These are phyloP conservation scores for Oriolus oriolus DNA, from an alignment of 2,113 vertebrate species.

Conservation along the genomic window DNA sequence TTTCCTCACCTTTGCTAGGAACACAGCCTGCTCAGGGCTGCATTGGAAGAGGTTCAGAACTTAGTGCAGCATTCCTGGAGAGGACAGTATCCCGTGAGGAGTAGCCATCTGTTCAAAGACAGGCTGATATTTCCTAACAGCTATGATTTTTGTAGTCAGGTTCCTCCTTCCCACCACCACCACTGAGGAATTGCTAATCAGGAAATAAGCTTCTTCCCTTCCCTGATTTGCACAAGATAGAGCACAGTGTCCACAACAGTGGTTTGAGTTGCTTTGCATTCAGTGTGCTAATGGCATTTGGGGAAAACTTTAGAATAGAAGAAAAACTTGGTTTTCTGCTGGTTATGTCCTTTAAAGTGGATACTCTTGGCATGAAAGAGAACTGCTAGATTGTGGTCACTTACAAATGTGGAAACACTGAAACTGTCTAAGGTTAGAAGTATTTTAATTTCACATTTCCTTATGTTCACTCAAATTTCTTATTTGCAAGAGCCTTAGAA, in stretches of 20 bases:
- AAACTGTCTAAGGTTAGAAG: not conserved
- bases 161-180: not conserved
- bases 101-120: constrained; percentile 45
- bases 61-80: not conserved
- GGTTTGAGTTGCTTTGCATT: not conserved
- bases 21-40: constrained; percentile 33
- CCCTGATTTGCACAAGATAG: not conserved
- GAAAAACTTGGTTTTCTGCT: not conserved
- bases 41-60: constrained; percentile 33
- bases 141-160: not conserved
- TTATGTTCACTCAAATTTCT: not conserved
- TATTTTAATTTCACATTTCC: not conserved
- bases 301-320: not conserved
- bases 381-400: not conserved
- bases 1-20: constrained; percentile 60
- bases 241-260: not conserved
- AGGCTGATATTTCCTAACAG: constrained; percentile 30
- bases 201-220: not conserved
- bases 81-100: constrained; percentile 11
- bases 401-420: not conserved
- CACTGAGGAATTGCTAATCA: not conserved
- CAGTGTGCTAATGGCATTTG: not conserved
- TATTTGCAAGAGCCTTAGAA: not conserved
- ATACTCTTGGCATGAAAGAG: not conserved
- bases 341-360: not conserved